phyloP scores from a whole-genome alignment of 2,113 vertebrate species.

The Genyomyrus donnyi region DNA sequence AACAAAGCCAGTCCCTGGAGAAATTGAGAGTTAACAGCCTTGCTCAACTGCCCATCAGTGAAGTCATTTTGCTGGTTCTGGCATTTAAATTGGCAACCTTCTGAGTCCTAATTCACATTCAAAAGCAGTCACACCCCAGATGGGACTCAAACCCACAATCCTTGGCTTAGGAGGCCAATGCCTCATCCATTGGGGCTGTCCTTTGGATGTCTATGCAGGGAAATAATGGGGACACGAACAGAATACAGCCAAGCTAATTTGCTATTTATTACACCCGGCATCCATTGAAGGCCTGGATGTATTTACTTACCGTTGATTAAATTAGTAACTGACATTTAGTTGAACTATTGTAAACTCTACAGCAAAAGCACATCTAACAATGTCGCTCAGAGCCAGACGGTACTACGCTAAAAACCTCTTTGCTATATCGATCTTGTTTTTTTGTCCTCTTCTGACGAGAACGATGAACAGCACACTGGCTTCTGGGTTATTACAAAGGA shows the following conservation, averaged over 20 bases:
- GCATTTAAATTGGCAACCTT: not conserved
- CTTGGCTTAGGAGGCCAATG: conserved; percentile 48
- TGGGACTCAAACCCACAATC: conserved; percentile 40
- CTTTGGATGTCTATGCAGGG: not conserved
- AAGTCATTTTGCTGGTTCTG: not conserved
- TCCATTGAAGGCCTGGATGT: not conserved
- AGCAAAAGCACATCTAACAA: not conserved
- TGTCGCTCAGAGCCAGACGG: not conserved
- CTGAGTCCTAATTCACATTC: not conserved
- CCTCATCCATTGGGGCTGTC: conserved; percentile 37
- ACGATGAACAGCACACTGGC: not conserved
- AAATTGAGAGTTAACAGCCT: not conserved
- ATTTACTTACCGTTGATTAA: not conserved
- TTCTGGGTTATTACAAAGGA: not conserved
- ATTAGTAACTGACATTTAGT: not conserved
- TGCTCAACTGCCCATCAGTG: too few species aligned
- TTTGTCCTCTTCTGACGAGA: not conserved
- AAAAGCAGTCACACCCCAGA: conserved; percentile 21
- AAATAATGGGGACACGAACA: not conserved
- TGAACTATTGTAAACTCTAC: not conserved
- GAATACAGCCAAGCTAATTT: not conserved
- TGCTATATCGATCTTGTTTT: not conserved
- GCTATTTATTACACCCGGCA: not conserved
- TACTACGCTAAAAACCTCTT: not conserved
- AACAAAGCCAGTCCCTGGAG: not conserved